Conservation (phyloP, 30 jellyfish, hydroid and myxozoan genomes). For the Turritopsis dohrnii region DNA sequence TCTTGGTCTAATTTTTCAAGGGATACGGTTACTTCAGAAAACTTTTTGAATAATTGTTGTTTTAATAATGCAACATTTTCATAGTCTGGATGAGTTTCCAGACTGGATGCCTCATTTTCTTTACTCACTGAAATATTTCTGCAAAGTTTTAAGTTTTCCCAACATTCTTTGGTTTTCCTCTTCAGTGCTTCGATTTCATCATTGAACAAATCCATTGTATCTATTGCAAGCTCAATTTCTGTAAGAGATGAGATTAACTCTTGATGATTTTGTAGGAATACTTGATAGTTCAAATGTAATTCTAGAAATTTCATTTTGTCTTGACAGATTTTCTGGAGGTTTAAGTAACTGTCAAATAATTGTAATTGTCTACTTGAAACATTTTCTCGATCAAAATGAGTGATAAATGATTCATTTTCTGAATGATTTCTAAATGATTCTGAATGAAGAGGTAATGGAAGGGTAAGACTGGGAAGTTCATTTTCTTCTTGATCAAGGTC, state of each 20-base stretch:
- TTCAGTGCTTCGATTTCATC: background rate
- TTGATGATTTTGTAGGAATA: background rate
- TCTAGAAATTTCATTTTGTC: background rate
- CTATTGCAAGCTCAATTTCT: background rate
- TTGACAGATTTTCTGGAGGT: background rate
- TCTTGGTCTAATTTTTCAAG: background rate
- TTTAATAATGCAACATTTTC: background rate
- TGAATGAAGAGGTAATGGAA: background rate
- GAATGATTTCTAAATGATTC: too few species aligned
- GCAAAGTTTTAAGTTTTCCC: background rate
- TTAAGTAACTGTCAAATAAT: background rate
- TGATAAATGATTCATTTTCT: slow-evolving; percentile 45
- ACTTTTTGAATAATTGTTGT: background rate
- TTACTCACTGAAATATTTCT: background rate
- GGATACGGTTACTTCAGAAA: background rate
- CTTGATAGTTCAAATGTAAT: background rate
- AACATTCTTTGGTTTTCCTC: background rate
- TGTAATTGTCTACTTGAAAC: slow-evolving; percentile 51
- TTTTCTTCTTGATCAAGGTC: background rate
- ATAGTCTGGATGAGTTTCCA: background rate
- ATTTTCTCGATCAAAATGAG: slow-evolving; percentile 69
- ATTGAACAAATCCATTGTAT: background rate
- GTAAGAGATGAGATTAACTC: background rate
- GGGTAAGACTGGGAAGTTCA: background rate
- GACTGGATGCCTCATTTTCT: background rate